Evolutionary conservation across 1,140 invertebrate genomes (phyloP).

Genomic region (Geopemphigus sp.): DNA sequence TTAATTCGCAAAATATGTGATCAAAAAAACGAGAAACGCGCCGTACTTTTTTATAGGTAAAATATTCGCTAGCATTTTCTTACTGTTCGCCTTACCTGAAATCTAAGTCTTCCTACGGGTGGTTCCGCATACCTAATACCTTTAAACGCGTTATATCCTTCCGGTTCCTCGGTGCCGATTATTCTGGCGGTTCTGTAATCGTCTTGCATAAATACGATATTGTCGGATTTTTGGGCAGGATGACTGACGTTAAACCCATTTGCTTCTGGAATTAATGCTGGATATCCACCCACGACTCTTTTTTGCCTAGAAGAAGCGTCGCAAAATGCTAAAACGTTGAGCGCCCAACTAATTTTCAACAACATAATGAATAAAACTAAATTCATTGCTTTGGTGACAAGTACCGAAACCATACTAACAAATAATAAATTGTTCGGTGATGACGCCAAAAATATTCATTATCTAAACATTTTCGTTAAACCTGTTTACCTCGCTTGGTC

Average conservation of each 20-base stretch:
- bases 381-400: too few species aligned
- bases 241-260: constrained; percentile 7
- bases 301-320: constrained; percentile 13
- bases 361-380: neutral
- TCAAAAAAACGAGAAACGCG: too few species aligned
- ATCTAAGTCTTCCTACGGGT: constrained; percentile 65
- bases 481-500: constrained; percentile 39
- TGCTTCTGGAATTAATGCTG: constrained; percentile 46
- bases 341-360: neutral
- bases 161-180: constrained; percentile 50
- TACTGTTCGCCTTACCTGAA: constrained; percentile 59
- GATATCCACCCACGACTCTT: constrained; percentile 52
- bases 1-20: too few species aligned
- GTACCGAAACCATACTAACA: neutral
- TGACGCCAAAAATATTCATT: constrained; percentile 12
- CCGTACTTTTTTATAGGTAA: too few species aligned
- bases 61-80: too few species aligned
- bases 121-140: constrained; percentile 73
- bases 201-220: constrained; percentile 49
- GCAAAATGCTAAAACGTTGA: neutral
- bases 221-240: neutral
- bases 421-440: constrained; percentile 3
- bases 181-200: constrained; percentile 50
- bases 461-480: constrained; percentile 37
- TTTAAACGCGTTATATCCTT: constrained; percentile 62